A percentile compares a stretch with the other conserved stretches of the same genome.
Evolutionary conservation across 2,888 invertebrate species (phyloP).

Genomic region (Arrhopalites spinosus): DNA sequence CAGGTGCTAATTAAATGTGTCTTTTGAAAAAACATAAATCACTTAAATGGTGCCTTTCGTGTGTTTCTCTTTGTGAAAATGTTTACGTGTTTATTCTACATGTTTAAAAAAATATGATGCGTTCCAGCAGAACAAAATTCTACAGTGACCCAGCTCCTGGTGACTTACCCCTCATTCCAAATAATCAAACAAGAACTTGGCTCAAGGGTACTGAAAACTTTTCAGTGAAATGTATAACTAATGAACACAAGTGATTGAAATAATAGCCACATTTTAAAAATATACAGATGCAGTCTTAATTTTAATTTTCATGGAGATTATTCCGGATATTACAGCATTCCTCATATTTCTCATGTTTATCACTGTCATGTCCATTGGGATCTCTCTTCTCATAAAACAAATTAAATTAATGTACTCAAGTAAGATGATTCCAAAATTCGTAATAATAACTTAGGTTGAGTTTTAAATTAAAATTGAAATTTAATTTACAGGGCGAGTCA

Average conservation of each 20-base stretch:
- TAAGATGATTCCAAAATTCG: background rate
- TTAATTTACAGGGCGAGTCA: background rate
- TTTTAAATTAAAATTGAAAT: background rate
- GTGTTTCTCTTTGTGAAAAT: too few species aligned
- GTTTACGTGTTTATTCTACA: too few species aligned
- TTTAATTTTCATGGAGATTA: conserved; percentile 17
- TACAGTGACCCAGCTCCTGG: conserved; percentile 19
- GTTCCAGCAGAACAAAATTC: background rate
- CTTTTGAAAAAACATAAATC: too few species aligned
- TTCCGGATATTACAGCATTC: background rate
- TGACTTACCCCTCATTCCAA: conserved; percentile 5
- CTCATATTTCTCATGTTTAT: conserved; percentile 15
- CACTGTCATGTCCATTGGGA: conserved; percentile 1
- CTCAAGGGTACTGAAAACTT: background rate
- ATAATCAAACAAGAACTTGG: conserved; percentile 18
- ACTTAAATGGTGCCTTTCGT: too few species aligned
- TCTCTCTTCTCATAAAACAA: conserved; percentile 1
- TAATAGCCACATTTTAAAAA: background rate
- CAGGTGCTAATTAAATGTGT: too few species aligned
- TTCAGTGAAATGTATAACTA: background rate
- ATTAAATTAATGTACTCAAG: background rate
- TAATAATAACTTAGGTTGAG: background rate
- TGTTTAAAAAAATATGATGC: too few species aligned
- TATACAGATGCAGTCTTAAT: conserved; percentile 4
- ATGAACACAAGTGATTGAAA: background rate